Base-by-base conservation (phyloP, 2,888 invertebrate genomes). In the Girardia tigrina region DNA sequence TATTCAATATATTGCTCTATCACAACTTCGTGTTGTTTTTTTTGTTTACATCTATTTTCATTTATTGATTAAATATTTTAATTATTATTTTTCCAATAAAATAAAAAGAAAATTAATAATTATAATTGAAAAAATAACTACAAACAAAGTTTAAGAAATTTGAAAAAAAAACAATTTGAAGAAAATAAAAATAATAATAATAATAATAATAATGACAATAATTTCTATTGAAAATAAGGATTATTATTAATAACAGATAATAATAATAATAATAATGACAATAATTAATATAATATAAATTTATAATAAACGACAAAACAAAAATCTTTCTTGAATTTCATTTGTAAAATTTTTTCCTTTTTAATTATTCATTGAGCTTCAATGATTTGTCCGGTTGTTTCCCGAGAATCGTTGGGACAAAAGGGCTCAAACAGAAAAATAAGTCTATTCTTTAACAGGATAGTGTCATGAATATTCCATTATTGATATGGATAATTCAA, bases 391-490 rank as follows among this genome's bases (percentile, higher is more conserved):
- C 56, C 56, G 23, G 56, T n/a, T 8, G n/a, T 56, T 16, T n/a
- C n/a, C 56, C n/a, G n/a, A 56, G 56, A 56, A 23, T 56, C 23
- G n/a, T 6, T 4, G 6, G 56, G 56, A 56, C 56, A 56, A 56
- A 56, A 56, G 56, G 56, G n/a, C n/a, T 56, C 6, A 56, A 56
- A 23, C 4, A 56, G n/a, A 20, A 23, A 56, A 56, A 6, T 20
- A 56, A 56, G 23, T 56, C 56, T 56, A 56, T 56, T 56, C 56
- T 56, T 56, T n/a, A 20, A n/a, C 20, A 23, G 23, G 56, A 20
- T 56, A 56, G 56, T 56, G 56, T 56, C 56, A 56, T 56, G 56
- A 56, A 56, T 56, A 56, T 56, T 56, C 56, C 56, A 56, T 56
- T 56, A 56, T 56, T 56, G 56, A 56, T 56, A 56, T 56, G 6